Evolutionary conservation across 1,140 invertebrate genomes (phyloP).

Genomic region (Asbolus verrucosus): DNA sequence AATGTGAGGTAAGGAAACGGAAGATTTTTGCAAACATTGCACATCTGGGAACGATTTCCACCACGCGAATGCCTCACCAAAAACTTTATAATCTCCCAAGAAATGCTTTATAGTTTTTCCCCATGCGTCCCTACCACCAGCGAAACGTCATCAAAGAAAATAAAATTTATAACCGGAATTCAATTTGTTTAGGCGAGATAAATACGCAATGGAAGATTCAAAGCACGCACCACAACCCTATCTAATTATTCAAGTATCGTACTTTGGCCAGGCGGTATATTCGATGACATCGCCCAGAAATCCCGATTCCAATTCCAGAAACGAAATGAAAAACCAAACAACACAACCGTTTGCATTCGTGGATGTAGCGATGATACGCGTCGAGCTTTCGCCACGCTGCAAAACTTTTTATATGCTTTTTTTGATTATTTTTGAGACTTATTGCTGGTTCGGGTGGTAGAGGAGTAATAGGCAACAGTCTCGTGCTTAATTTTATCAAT

Average conservation of each 20-base stretch:
- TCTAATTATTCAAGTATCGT: conserved; percentile 39
- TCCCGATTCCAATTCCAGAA: conserved; percentile 4
- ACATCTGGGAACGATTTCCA: conserved; percentile 44
- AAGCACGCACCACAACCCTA: conserved; percentile 20
- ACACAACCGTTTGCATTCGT: conserved; percentile 7
- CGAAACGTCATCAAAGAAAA: conserved; percentile 2
- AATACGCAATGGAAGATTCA: conserved; percentile 27
- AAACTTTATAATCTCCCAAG: conserved; percentile 42
- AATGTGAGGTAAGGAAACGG: background rate
- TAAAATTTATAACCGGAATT: conserved; percentile 24
- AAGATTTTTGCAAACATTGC: conserved; percentile 35
- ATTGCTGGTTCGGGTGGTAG: no score
- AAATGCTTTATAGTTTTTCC: conserved; percentile 30
- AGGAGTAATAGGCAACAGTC: no score
- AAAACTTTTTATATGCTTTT: background rate
- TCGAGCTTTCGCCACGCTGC: background rate
- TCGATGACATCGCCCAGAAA: conserved; percentile 18
- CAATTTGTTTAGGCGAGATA: conserved; percentile 26
- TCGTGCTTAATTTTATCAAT: no score
- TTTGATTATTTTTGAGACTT: background rate
- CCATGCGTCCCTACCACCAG: no score
- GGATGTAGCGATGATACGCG: no score
- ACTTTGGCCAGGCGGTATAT: background rate
- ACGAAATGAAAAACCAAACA: conserved; percentile 20
- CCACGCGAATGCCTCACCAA: conserved; percentile 12